Conservation (phyloP, 2,888 invertebrate species). For the Liopterus haemorrhoidalis region DNA sequence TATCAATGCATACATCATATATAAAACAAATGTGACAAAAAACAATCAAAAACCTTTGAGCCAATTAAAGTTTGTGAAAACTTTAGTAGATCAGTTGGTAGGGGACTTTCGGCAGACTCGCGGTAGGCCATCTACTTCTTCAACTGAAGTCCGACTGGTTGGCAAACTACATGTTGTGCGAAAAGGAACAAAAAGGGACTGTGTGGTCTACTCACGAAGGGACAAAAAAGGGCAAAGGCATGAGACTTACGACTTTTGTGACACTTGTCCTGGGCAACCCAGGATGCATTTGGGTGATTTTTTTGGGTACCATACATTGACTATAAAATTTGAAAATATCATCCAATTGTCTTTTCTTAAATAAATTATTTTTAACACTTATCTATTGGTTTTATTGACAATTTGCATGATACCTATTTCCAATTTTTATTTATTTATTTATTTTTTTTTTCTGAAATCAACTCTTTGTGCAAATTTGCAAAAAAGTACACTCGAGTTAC, state of each 20-base stretch:
- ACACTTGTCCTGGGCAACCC: conserved; percentile 27
- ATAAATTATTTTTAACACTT: no score
- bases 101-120: conserved; percentile 21
- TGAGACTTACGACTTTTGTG: conserved; percentile 27
- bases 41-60: conserved; percentile 25
- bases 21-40: conserved; percentile 18
- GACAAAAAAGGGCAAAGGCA: conserved; percentile 27
- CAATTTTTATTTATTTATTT: no score
- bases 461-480: no score
- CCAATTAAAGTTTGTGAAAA: conserved; percentile 25
- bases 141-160: conserved; percentile 24
- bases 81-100: conserved; percentile 24
- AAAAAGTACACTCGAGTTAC: no score
- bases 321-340: conserved; percentile 23
- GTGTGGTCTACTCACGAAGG: conserved; percentile 30
- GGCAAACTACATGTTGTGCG: conserved; percentile 25
- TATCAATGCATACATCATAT: conserved; percentile 29
- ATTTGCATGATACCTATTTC: no score
- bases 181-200: conserved; percentile 25
- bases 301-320: conserved; percentile 24
- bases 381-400: no score
- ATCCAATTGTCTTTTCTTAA: no score
- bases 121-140: conserved; percentile 12
- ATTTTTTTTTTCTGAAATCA: no score
- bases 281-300: conserved; percentile 27